A percentile compares a stretch with the other conserved stretches of the same genome.
phyloP scores from a whole-genome alignment of 2,797 vertebrate genomes.

The Parambassis ranga region DNA sequence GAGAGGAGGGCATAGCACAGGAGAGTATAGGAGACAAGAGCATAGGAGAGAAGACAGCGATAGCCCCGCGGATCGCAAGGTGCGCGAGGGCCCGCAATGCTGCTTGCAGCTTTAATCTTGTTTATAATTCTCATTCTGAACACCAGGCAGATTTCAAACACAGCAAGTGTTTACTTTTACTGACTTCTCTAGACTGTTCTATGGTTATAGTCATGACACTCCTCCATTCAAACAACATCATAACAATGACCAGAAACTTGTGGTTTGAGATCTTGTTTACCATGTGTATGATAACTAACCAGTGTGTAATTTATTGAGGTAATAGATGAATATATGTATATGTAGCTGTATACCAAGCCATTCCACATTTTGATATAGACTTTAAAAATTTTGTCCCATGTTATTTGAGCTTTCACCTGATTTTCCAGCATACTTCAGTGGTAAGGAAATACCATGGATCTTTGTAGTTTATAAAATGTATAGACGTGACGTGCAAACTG shows the following conservation, averaged over 20 bases:
- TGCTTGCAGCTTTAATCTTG: too few species aligned
- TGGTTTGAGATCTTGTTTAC: slow-evolving; percentile 82
- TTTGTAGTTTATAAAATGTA: slow-evolving; percentile 68
- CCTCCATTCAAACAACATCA: slow-evolving; percentile 53
- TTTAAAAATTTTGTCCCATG: slow-evolving; percentile 60
- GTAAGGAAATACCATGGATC: slow-evolving; percentile 66
- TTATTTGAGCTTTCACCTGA: slow-evolving; percentile 63
- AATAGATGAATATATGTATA: slow-evolving; percentile 69
- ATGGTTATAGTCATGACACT: slow-evolving; percentile 47
- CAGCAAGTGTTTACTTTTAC: slow-evolving; percentile 59
- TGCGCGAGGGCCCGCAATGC: too few species aligned
- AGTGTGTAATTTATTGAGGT: slow-evolving; percentile 77
- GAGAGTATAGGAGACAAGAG: too few species aligned
- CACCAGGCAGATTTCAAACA: slow-evolving; percentile 49
- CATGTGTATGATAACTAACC: slow-evolving; percentile 74
- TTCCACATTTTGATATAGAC: slow-evolving; percentile 75
- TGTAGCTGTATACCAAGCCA: slow-evolving; percentile 78
- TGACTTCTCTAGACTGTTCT: slow-evolving; percentile 75
- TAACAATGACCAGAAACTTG: slow-evolving; percentile 86
- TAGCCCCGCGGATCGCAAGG: too few species aligned
- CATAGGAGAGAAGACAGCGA: too few species aligned
- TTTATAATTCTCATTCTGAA: slow-evolving; percentile 46
- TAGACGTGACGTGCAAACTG: slow-evolving; percentile 56
- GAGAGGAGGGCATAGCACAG: too few species aligned
- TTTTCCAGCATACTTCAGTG: slow-evolving; percentile 68